Percentiles rank a stretch among this genome's conserved stretches.
Evolutionary conservation across 2,113 vertebrate species (phyloP).

Genomic region (Erpornis zantholeuca): DNA sequence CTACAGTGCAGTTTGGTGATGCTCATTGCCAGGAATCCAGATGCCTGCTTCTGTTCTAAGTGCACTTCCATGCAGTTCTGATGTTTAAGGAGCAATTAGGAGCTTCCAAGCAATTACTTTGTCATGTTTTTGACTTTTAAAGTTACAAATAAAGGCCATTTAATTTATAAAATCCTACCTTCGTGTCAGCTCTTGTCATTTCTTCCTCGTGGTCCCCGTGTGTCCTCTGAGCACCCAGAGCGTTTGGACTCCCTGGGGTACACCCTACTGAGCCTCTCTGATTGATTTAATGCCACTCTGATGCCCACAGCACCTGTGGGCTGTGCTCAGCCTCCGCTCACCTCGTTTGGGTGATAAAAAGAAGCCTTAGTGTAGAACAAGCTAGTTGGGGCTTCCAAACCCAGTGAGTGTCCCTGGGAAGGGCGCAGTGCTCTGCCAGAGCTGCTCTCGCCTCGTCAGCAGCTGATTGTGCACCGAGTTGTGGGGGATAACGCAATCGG

Average conservation of each 20-base stretch:
- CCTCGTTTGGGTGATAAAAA: too few relatives aligned
- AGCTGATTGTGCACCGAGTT: not conserved
- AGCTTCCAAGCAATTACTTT: conserved; percentile 45
- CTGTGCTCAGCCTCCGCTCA: not conserved
- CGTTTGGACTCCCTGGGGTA: not conserved
- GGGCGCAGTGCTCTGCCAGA: not conserved
- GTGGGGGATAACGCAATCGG: conserved; percentile 9
- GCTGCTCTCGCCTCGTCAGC: conserved; percentile 17
- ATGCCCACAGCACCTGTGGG: rapidly evolving
- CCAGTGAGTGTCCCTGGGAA: rapidly evolving
- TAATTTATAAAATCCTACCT: conserved; percentile 69
- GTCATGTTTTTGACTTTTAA: conserved; percentile 68
- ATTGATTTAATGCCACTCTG: rapidly evolving
- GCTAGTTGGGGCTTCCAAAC: not conserved
- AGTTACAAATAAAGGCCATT: conserved; percentile 71
- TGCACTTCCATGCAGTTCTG: conserved; percentile 75
- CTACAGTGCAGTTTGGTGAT: not conserved
- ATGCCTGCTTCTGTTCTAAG: conserved; percentile 65
- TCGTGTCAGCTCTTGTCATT: not conserved
- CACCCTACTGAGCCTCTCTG: not conserved
- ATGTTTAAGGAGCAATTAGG: conserved; percentile 46
- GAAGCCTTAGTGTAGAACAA: not conserved
- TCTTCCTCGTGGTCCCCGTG: rapidly evolving
- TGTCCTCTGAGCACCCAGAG: not conserved
- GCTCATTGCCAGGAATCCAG: not conserved